Evolutionary conservation across 2,888 invertebrate genomes (phyloP).

Genomic region (Pomacea canaliculata): DNA sequence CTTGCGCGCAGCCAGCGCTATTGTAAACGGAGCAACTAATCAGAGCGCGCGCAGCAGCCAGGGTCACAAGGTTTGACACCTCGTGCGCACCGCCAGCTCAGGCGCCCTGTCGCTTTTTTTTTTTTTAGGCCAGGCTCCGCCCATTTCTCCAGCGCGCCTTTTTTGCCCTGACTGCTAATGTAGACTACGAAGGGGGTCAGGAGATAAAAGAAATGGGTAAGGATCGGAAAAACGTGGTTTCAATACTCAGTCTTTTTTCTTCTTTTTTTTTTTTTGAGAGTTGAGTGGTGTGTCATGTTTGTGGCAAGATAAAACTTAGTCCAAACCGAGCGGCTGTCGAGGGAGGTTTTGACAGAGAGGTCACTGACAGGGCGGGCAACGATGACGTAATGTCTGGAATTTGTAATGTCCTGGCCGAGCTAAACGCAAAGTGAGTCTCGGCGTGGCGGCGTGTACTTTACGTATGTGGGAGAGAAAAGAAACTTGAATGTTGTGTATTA

Average conservation of each 20-base stretch:
- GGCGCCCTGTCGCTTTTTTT: background rate
- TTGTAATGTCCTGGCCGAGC: background rate
- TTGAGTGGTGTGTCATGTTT: background rate
- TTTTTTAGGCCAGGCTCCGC: background rate
- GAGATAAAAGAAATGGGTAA: background rate
- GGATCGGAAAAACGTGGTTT: background rate
- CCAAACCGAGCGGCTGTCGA: background rate
- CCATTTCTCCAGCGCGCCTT: background rate
- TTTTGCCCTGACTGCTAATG: background rate
- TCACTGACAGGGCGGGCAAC: too few species aligned
- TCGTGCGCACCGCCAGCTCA: background rate
- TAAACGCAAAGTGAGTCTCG: too few species aligned
- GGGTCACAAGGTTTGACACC: slow-evolving; percentile 23
- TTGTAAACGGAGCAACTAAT: slow-evolving; percentile 10
- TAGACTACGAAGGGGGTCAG: background rate
- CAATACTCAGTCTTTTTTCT: background rate
- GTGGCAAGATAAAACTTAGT: background rate
- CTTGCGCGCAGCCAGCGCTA: slow-evolving; percentile 4
- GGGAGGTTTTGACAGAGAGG: background rate
- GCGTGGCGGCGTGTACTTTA: too few species aligned
- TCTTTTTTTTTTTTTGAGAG: background rate
- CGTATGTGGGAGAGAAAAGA: too few species aligned
- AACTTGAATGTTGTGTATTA: too few species aligned
- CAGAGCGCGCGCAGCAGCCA: background rate
- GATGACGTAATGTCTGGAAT: slow-evolving; percentile 23